A percentile compares a stretch with the other conserved stretches of the same genome.
Evolutionary conservation across 2,888 invertebrate species (phyloP).

Genomic region (Camptogramma bilineatum): DNA sequence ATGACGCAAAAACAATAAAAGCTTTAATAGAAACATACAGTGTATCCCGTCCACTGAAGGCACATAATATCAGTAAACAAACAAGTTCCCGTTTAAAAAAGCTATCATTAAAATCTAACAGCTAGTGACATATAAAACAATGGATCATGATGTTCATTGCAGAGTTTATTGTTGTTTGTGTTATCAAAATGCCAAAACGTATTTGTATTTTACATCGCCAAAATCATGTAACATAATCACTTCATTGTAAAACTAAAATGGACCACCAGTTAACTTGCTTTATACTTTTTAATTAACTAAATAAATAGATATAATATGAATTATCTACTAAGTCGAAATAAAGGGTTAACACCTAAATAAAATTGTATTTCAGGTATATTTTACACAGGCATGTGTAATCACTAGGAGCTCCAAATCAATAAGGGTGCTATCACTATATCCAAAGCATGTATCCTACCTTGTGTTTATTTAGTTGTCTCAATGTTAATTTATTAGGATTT

Average conservation of each 20-base stretch:
- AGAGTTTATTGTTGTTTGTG: slow-evolving; percentile 40
- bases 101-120: slow-evolving; percentile 74
- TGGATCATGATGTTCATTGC: slow-evolving; percentile 47
- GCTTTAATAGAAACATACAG: slow-evolving; percentile 65
- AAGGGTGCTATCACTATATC: slow-evolving; percentile 66
- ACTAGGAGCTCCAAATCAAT: slow-evolving; percentile 68
- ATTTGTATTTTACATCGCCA: slow-evolving; percentile 21
- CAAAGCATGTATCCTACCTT: slow-evolving; percentile 60
- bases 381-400: slow-evolving; percentile 63
- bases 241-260: slow-evolving; percentile 43
- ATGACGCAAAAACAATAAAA: slow-evolving; percentile 56
- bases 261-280: slow-evolving; percentile 46
- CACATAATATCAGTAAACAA: slow-evolving; percentile 76
- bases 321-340: slow-evolving; percentile 72
- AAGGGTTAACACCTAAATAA: slow-evolving; percentile 53
- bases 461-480: slow-evolving; percentile 59
- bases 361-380: slow-evolving; percentile 65
- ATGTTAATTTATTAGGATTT: slow-evolving; percentile 60
- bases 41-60: slow-evolving; percentile 72
- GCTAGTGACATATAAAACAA: slow-evolving; percentile 62
- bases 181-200: slow-evolving; percentile 8
- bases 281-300: slow-evolving; percentile 57
- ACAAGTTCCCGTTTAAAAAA: slow-evolving; percentile 70
- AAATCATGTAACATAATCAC: slow-evolving; percentile 28
- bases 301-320: slow-evolving; percentile 82